Evolutionary conservation across 2,888 invertebrate species (phyloP).

Genomic region (Hyalella azteca): DNA sequence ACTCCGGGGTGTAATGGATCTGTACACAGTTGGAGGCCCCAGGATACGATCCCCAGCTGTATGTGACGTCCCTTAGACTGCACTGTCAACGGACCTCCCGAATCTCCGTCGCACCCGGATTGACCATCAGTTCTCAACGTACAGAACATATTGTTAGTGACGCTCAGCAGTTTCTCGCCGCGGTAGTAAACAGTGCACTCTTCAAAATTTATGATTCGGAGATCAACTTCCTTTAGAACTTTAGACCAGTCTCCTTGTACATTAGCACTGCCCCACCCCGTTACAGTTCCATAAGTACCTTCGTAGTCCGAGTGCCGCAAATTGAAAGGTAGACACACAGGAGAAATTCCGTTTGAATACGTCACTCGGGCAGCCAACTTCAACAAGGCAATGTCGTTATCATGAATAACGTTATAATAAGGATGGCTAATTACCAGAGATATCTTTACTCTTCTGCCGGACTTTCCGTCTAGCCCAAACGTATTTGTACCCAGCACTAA

Average conservation of each 20-base stretch:
- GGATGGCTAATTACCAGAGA: slow-evolving; percentile 33
- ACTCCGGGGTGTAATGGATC: slow-evolving; percentile 42
- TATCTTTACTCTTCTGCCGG: background rate
- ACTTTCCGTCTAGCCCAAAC: background rate
- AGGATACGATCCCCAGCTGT: slow-evolving; percentile 42
- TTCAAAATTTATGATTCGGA: slow-evolving; percentile 19
- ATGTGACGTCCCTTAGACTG: slow-evolving; percentile 15
- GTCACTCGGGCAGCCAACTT: slow-evolving; percentile 6
- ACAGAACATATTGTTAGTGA: slow-evolving; percentile 48
- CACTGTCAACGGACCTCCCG: slow-evolving; percentile 51
- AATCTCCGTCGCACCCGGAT: slow-evolving; percentile 53
- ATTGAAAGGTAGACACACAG: slow-evolving; percentile 43
- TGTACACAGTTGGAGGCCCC: slow-evolving; percentile 46
- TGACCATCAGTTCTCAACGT: slow-evolving; percentile 32
- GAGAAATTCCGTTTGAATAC: slow-evolving; percentile 17
- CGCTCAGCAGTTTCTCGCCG: background rate
- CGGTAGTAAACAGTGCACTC: background rate
- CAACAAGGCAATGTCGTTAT: slow-evolving; percentile 46
- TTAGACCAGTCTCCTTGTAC: background rate
- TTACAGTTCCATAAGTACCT: slow-evolving; percentile 31
- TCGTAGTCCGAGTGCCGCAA: background rate
- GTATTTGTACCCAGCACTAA: slow-evolving; percentile 41
- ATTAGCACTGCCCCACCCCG: slow-evolving; percentile 46
- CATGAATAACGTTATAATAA: background rate
- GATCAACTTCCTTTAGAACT: slow-evolving; percentile 32